Evolutionary conservation across 2,797 vertebrate species (phyloP).

Genomic region (Falco concolor): DNA sequence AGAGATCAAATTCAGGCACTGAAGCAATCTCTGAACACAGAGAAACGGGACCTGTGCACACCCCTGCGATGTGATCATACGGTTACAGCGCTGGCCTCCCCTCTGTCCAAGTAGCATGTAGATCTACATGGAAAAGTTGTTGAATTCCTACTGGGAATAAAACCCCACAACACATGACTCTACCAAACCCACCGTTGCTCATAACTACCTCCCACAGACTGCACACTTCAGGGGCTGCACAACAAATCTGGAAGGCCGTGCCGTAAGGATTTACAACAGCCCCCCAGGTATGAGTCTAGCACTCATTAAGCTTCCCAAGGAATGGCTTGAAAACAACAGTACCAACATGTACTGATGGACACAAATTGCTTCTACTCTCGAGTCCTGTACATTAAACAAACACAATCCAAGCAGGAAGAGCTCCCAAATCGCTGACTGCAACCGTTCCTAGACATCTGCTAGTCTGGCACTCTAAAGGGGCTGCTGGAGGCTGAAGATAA

Average conservation of each 20-base stretch:
- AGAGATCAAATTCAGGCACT: neutral
- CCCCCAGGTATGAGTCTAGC: neutral
- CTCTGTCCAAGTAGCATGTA: neutral
- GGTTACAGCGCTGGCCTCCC: neutral
- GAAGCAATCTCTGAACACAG: neutral
- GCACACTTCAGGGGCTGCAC: neutral
- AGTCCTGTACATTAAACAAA: neutral
- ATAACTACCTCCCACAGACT: neutral
- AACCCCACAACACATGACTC: neutral
- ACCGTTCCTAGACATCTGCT: neutral
- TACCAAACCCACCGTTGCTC: neutral
- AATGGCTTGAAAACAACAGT: neutral
- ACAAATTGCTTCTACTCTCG: neutral
- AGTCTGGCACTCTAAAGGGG: neutral
- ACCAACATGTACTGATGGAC: neutral
- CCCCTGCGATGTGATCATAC: rapidly evolving
- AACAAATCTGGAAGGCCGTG: neutral
- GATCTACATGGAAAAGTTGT: neutral
- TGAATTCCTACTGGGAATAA: neutral
- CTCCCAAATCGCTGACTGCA: neutral
- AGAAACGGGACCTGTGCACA: neutral
- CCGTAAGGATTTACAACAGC: neutral
- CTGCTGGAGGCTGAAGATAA: neutral
- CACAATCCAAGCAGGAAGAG: neutral
- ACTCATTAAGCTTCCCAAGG: neutral